Conservation (phyloP, 2,888 invertebrate genomes). For the Brenthis ino region DNA sequence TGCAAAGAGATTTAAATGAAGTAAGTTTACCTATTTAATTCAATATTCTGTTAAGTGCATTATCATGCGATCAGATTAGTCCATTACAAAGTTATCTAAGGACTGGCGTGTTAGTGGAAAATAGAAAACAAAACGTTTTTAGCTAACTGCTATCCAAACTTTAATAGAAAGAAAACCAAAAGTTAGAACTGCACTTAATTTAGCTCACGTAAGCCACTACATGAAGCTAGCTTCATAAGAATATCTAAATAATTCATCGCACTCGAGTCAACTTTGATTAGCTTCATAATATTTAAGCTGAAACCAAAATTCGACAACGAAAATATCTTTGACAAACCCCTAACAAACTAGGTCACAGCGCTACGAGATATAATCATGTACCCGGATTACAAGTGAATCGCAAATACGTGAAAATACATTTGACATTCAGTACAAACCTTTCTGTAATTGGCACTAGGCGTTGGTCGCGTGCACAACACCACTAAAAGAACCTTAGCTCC, state of each 20-base stretch:
- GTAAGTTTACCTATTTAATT: too few relatives aligned
- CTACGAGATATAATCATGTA: slow-evolving; percentile 15
- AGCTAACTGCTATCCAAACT: too few relatives aligned
- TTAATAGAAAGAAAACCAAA: too few relatives aligned
- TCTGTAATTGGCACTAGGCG: not conserved
- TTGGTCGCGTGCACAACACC: slow-evolving; percentile 8
- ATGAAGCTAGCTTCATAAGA: not conserved
- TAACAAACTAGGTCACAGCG: slow-evolving; percentile 15
- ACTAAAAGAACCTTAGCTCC: not conserved
- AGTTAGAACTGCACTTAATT: too few relatives aligned
- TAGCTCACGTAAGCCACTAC: too few relatives aligned
- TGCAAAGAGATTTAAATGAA: too few relatives aligned
- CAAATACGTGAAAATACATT: slow-evolving; percentile 18
- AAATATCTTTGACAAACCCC: slow-evolving; percentile 22
- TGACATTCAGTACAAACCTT: not conserved
- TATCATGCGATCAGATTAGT: too few relatives aligned
- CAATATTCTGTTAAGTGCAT: too few relatives aligned
- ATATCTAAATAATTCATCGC: not conserved
- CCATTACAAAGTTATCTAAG: too few relatives aligned
- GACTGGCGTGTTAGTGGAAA: too few relatives aligned
- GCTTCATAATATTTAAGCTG: not conserved
- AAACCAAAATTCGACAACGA: not conserved
- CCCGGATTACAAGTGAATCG: slow-evolving; percentile 23
- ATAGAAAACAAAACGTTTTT: too few relatives aligned
- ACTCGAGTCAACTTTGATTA: not conserved